phyloP scores from a whole-genome alignment of 2,888 invertebrate genomes.

The Oscheius sp. region DNA sequence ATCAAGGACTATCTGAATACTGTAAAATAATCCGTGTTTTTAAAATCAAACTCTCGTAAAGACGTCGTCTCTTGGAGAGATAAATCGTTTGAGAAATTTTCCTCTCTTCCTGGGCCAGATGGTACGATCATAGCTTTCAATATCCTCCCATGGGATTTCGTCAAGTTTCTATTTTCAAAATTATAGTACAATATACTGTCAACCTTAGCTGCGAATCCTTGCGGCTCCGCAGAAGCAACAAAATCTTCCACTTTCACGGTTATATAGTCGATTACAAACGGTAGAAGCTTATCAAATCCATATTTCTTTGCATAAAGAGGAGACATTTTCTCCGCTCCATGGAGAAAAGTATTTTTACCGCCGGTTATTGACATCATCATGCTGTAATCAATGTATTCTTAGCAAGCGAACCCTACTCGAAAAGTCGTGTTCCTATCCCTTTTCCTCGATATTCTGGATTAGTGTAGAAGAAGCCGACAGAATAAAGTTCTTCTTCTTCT shows the following conservation, averaged over 20 bases:
- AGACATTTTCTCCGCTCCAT: slow-evolving; percentile 46
- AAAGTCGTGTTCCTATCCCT: slow-evolving; percentile 40
- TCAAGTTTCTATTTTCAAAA: slow-evolving; percentile 30
- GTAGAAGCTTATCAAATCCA: slow-evolving; percentile 43
- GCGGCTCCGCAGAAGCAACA: slow-evolving; percentile 36
- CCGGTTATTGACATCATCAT: slow-evolving; percentile 44
- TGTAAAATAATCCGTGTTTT: background rate
- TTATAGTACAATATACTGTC: background rate
- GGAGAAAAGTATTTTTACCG: slow-evolving; percentile 38
- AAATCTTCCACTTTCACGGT: slow-evolving; percentile 34
- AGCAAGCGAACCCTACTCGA: slow-evolving; percentile 23
- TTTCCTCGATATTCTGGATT: slow-evolving; percentile 38
- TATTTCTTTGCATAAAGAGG: slow-evolving; percentile 39
- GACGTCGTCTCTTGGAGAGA: slow-evolving; percentile 38
- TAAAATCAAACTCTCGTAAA: slow-evolving; percentile 37
- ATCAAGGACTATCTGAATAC: slow-evolving; percentile 40
- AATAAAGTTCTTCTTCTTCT: slow-evolving; percentile 39
- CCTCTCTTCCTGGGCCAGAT: slow-evolving; percentile 45
- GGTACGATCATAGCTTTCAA: slow-evolving; percentile 40
- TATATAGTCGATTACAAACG: slow-evolving; percentile 39
- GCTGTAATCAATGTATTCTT: slow-evolving; percentile 3
- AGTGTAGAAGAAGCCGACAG: slow-evolving; percentile 46
- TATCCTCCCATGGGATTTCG: slow-evolving; percentile 42
- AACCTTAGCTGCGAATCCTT: slow-evolving; percentile 34
- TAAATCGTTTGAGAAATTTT: slow-evolving; percentile 42